phyloP scores from a whole-genome alignment of 2,113 vertebrate genomes.

The Steatornis caripensis region DNA sequence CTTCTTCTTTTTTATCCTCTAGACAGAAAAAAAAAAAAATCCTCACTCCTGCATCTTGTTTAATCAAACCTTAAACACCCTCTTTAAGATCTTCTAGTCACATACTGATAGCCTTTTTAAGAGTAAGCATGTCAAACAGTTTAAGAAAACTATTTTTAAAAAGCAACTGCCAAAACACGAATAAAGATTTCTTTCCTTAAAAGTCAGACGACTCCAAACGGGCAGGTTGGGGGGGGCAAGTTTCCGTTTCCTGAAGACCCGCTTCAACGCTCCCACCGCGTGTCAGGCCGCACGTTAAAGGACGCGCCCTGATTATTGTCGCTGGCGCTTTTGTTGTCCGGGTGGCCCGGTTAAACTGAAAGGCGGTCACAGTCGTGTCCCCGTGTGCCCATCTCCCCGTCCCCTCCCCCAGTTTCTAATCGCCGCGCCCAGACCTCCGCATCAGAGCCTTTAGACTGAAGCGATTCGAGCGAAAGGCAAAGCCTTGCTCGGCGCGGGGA shows the following conservation, averaged over 20 bases:
- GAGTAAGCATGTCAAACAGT: neutral
- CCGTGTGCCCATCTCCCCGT: too few species aligned
- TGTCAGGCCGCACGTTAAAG: neutral
- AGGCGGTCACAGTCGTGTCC: neutral
- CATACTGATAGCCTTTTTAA: fast-evolving
- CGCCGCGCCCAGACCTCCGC: neutral
- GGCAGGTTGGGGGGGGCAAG: neutral
- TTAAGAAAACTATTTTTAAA: neutral
- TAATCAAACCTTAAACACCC: neutral
- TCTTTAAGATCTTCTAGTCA: neutral
- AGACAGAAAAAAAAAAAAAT: neutral
- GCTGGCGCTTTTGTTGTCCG: neutral
- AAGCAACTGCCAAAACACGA: neutral
- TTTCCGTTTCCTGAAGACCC: neutral
- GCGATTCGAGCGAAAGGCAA: fast-evolving
- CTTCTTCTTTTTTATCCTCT: neutral
- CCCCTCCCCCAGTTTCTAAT: neutral
- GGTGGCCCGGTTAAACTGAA: neutral
- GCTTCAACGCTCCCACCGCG: neutral
- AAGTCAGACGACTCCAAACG: neutral
- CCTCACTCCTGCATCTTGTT: neutral
- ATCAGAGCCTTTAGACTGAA: neutral
- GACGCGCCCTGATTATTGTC: neutral
- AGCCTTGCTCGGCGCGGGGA: fast-evolving
- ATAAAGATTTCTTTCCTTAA: neutral